Evolutionary conservation across 2,113 vertebrate genomes (phyloP), one percentile per base, ranked within the genome.

Genomic region (Pagrus major): DNA sequence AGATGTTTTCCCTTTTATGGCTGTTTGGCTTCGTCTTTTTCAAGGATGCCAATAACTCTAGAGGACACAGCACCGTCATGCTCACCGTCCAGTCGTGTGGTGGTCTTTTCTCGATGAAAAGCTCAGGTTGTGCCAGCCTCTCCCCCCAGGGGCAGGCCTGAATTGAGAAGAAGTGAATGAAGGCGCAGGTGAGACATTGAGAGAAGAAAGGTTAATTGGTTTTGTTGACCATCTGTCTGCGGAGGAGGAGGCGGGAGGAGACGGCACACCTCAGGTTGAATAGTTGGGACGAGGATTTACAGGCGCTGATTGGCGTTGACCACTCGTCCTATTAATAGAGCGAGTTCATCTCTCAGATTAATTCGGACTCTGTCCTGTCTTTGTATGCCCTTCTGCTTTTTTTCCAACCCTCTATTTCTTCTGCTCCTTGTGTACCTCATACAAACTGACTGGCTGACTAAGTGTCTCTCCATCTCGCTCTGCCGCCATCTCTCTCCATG

Each of bases 171-270:
- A 46, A 83, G 87, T 72, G 77, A 86, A 89, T 81, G 87, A 77
- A 0, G 29, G 47, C 52, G 81, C 86, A 88, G 92, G 52, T 77
- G 86, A 92, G 90, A 92, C 92, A 84, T 82, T 84, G 88, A 51
- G 55, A 86, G 91, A 90, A 82, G 88, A 94, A 94, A 96, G 96
- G 96, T 96, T 96, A 96, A 96, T 94, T 95, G 94, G 92, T 94
- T 97, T 93, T 75, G 85, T 93, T 93, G 95, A 95, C 96, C 95
- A 95, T 96, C 96, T 97, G 96, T 94, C 95, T 94, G 76, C 80
- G 76, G 76, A 77, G 70, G 88, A 91, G 65, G 87, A 78, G 82
- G 79, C 71, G 78, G 91, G 84, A 44, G 29, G 70, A 64, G 59
- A 80, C 49, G 46, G 71, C 81, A 51, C 88, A 88, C 88, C 84